phyloP scores from a whole-genome alignment of 2,797 vertebrate genomes.

The Crax fasciolata region DNA sequence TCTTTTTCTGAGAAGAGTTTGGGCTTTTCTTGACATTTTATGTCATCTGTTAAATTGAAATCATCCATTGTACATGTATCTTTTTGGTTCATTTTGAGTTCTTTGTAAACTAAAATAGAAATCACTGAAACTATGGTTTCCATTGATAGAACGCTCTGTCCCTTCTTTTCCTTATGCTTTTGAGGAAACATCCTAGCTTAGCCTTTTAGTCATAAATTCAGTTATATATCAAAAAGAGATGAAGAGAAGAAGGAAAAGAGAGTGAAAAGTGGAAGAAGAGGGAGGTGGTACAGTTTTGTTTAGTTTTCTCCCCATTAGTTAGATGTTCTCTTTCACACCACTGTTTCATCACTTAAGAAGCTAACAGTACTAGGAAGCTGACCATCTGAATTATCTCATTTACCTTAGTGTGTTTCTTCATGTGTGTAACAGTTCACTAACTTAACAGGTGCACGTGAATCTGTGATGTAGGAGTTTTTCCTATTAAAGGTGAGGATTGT shows the following conservation, averaged over 20 bases:
- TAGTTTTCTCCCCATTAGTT: background rate
- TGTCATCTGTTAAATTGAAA: background rate
- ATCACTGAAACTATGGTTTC: background rate
- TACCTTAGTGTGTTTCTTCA: background rate
- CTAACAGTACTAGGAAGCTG: background rate
- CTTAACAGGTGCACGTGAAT: background rate
- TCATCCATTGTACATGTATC: background rate
- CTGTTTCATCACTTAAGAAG: background rate
- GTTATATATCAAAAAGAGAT: background rate
- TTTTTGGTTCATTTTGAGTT: background rate
- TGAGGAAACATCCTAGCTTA: background rate
- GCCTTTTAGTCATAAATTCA: background rate
- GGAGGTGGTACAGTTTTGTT: background rate
- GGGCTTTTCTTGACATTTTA: background rate
- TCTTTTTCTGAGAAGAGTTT: background rate
- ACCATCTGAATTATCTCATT: background rate
- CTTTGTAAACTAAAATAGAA: background rate
- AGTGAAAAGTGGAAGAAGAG: rapidly evolving
- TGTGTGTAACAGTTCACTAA: background rate
- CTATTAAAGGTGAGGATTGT: background rate
- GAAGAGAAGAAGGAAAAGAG: background rate
- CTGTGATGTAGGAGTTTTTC: background rate
- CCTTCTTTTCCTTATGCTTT: background rate
- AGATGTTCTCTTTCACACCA: background rate
- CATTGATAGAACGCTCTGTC: background rate